Base-by-base conservation (phyloP, 2,113 vertebrate species). In the Colius striatus region DNA sequence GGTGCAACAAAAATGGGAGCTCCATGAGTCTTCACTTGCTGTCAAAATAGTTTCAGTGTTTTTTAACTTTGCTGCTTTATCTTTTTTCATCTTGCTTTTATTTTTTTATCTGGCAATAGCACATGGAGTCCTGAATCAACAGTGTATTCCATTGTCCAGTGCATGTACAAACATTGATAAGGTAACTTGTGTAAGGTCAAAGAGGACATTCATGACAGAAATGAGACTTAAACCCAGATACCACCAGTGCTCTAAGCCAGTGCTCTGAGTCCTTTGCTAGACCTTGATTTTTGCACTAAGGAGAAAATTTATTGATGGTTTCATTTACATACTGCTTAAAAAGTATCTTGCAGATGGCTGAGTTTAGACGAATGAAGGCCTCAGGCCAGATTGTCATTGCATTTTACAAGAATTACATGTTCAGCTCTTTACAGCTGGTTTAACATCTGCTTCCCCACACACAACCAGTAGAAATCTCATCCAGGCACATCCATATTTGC, bases 321-420 rank as follows among this genome's bases (percentile, higher is more conserved):
- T 88, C 30, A 81, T 67, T 77, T 50, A 36, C 61, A 55, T 78
- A 30, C 43, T 23, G 38, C 75, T 88, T 78, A 23, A 41, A 77
- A 95, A 95, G 77, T 84, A 74, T 27, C 65, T 93, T 81, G 57
- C 92, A 92, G 85, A 87, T 92, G 82, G 76, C 30, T 84, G 80
- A 67, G 90, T 92, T 95, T 79, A 95, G 72, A 74, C 63, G 95
- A 93, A 93, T 88, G 87, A 74, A 90, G 61, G 54, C 74, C 70
- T 72, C 10, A 5, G 36, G 76, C 21, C 86, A 74, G 48, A 78
- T 71, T 78, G 61, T 48, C 60, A 50, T 65, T 84, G 48, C 76
- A 75, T 45, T 96, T 90, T 71, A 60, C 48, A 86, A 84, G 73
- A 94, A 93, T 90, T 88, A 84, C 1, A 0, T 57, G 72, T 88